These are phyloP conservation scores for Brevimyrus niger DNA, from an alignment of 2,113 vertebrate species.

Conservation along the genomic window DNA sequence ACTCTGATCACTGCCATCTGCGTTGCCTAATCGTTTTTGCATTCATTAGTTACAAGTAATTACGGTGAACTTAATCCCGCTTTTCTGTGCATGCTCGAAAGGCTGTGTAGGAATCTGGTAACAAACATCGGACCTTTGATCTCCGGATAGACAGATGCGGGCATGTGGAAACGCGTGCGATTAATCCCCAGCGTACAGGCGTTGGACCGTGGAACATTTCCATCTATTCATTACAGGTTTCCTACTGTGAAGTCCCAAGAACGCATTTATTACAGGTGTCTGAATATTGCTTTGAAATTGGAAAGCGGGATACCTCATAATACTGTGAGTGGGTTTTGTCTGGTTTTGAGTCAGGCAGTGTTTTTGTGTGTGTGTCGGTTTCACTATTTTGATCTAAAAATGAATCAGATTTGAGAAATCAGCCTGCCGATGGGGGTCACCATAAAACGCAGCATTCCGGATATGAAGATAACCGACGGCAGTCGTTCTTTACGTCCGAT, in stretches of 20 bases:
- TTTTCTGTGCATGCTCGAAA: background rate
- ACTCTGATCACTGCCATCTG: background rate
- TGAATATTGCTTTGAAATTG: background rate
- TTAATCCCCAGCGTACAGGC: background rate
- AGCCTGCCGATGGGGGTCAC: conserved; percentile 23
- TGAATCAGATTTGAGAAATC: conserved; percentile 38
- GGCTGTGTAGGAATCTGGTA: background rate
- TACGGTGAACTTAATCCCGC: background rate
- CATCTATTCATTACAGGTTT: background rate
- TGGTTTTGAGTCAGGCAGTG: conserved; percentile 35
- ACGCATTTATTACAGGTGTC: background rate
- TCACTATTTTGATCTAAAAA: conserved; percentile 51
- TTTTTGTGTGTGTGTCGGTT: conserved; percentile 23
- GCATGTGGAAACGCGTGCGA: background rate
- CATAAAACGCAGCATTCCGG: conserved; percentile 16
- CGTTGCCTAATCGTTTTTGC: background rate
- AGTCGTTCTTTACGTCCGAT: conserved; percentile 9
- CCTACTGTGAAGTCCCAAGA: background rate
- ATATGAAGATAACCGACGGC: conserved; percentile 9
- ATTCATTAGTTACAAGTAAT: background rate
- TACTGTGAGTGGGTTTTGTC: background rate
- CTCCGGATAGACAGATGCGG: background rate
- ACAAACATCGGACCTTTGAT: background rate
- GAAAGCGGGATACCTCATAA: background rate
- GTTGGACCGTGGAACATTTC: background rate